A percentile compares a stretch with the other conserved stretches of the same genome.
Evolutionary conservation across 2,797 vertebrate species (phyloP).

Genomic region (Pseudochirops cupreus): DNA sequence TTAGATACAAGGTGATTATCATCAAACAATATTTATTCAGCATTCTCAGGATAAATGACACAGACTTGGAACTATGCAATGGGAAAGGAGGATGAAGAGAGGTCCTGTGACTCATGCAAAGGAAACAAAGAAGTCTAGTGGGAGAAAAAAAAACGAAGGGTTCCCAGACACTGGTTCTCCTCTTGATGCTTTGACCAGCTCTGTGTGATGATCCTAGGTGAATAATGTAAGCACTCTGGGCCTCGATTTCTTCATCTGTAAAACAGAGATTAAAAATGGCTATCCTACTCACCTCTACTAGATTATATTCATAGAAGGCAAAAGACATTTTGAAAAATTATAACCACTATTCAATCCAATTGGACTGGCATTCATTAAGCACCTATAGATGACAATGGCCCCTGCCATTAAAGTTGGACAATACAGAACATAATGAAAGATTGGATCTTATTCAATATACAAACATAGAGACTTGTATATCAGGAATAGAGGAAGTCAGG

Average conservation of each 20-base stretch:
- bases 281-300: not conserved
- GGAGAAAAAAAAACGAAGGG: not conserved
- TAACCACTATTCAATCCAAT: not conserved
- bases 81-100: not conserved
- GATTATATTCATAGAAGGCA: not conserved
- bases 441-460: not conserved
- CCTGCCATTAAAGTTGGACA: not conserved
- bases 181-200: not conserved
- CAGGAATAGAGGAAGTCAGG: not conserved
- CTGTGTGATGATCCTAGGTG: not conserved
- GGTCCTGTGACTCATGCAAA: not conserved
- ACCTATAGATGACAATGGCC: not conserved
- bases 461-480: not conserved
- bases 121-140: not conserved
- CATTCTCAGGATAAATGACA: conserved; percentile 24
- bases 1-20: conserved; percentile 41
- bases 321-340: not conserved
- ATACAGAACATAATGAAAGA: not conserved
- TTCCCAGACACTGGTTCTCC: not conserved
- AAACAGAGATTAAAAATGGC: conserved; percentile 18
- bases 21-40: not conserved
- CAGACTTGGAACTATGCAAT: not conserved
- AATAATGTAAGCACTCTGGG: not conserved
- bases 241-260: conserved; percentile 36
- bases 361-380: not conserved